These are phyloP conservation scores for Thyatira batis DNA, from an alignment of 2,888 invertebrate species.

Conservation along the genomic window DNA sequence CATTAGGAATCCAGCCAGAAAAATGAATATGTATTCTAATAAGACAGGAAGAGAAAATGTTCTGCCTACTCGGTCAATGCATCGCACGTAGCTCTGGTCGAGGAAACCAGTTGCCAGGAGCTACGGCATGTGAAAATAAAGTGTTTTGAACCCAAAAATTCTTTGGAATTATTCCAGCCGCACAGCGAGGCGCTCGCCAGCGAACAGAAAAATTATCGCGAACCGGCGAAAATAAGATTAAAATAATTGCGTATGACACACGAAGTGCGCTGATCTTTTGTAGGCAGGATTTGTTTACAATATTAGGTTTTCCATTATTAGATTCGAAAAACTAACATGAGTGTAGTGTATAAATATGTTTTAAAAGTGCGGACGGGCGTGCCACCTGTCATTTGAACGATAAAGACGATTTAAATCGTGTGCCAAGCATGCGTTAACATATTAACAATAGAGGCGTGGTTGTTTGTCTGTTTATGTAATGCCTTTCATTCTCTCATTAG, in stretches of 20 bases:
- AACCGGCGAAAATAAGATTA: conserved; percentile 34
- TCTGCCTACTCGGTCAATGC: conserved; percentile 14
- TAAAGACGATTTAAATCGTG: background rate
- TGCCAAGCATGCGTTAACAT: background rate
- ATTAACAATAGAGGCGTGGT: background rate
- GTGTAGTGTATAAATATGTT: background rate
- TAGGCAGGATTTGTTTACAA: conserved; percentile 12
- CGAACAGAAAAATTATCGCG: conserved; percentile 34
- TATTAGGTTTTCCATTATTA: conserved; percentile 7
- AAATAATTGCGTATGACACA: conserved; percentile 31
- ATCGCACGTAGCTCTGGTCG: conserved; percentile 13
- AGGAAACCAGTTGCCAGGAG: background rate
- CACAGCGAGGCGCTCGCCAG: conserved; percentile 22
- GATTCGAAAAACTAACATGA: background rate
- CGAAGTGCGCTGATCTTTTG: conserved; percentile 12
- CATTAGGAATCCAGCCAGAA: background rate
- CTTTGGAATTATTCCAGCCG: conserved; percentile 76
- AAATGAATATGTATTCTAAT: conserved; percentile 3
- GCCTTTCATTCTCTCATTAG: background rate
- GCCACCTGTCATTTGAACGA: background rate
- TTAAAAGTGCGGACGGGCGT: background rate
- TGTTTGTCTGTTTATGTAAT: background rate
- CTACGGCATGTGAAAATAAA: conserved; percentile 29
- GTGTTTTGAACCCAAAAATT: conserved; percentile 56
- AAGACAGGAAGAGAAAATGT: conserved; percentile 4